Conservation (phyloP, 1,140 invertebrate species). For the Hylaeus volcanicus region DNA sequence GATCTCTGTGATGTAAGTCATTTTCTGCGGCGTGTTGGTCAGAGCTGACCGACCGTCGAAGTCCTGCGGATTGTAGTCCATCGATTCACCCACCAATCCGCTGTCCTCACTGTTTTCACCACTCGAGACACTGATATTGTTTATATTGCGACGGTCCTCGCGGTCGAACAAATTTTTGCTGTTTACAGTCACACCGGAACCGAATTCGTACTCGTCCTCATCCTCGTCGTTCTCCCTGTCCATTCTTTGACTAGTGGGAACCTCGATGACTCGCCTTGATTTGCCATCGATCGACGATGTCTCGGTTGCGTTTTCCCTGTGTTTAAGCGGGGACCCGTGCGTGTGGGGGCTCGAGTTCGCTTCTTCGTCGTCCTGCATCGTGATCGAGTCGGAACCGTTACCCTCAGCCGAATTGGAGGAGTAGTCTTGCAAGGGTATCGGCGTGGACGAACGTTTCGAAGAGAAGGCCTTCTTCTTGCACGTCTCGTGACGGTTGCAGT, state of each 20-base stretch:
- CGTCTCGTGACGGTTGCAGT: conserved; percentile 58
- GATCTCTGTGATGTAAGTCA: conserved; percentile 81
- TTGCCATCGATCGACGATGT: conserved; percentile 47
- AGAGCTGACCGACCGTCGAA: conserved; percentile 71
- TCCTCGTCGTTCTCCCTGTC: conserved; percentile 69
- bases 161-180: conserved; percentile 65
- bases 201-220: conserved; percentile 73
- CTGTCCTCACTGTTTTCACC: conserved; percentile 77
- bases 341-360: conserved; percentile 60
- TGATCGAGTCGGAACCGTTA: conserved; percentile 27
- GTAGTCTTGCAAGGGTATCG: conserved; percentile 43
- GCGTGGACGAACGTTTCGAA: conserved; percentile 34
- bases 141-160: conserved; percentile 73
- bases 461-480: conserved; percentile 48
- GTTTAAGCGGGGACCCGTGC: conserved; percentile 65
- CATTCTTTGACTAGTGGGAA: conserved; percentile 54
- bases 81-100: conserved; percentile 72
- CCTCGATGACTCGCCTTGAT: conserved; percentile 65
- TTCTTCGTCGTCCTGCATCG: conserved; percentile 11
- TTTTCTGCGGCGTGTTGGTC: conserved; percentile 77
- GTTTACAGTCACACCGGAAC: conserved; percentile 70
- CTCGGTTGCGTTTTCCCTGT: conserved; percentile 40
- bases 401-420: conserved; percentile 33
- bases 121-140: conserved; percentile 76
- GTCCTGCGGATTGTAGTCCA: conserved; percentile 66